phyloP scores from a whole-genome alignment of 2,888 invertebrate genomes.

The Limnephilus marmoratus region DNA sequence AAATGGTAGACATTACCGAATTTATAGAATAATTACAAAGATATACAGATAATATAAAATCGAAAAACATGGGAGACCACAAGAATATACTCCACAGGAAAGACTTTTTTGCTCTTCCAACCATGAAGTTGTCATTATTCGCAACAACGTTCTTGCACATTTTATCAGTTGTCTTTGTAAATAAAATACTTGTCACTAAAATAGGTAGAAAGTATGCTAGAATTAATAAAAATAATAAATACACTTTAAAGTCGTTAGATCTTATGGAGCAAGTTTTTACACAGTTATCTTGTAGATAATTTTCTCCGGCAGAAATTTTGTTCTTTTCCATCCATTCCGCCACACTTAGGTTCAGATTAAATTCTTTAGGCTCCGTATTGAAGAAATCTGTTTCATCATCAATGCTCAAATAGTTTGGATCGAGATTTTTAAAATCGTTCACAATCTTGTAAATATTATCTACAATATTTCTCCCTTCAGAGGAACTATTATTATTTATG shows the following conservation, averaged over 20 bases:
- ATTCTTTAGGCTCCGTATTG: neutral
- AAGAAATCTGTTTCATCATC: neutral
- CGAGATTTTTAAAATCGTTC: conserved; percentile 15
- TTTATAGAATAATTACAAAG: conserved; percentile 73
- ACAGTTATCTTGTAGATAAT: conserved; percentile 67
- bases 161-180: conserved; percentile 71
- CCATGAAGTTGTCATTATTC: neutral
- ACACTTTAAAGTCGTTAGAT: conserved; percentile 71
- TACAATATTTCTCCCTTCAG: conserved; percentile 18
- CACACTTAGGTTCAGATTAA: neutral
- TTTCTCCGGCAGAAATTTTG: neutral
- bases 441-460: conserved; percentile 31
- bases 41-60: conserved; percentile 73
- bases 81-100: conserved; percentile 73
- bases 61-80: conserved; percentile 76
- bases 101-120: conserved; percentile 19
- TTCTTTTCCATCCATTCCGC: neutral
- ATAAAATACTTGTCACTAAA: conserved; percentile 72
- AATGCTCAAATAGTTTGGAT: neutral
- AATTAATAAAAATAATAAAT: conserved; percentile 72
- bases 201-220: conserved; percentile 75
- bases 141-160: neutral
- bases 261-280: conserved; percentile 73
- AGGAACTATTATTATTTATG: conserved; percentile 17
- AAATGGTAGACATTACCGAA: conserved; percentile 71